Evolutionary conservation across 1,140 invertebrate species (phyloP).

Genomic region (Hetaerina americana): DNA sequence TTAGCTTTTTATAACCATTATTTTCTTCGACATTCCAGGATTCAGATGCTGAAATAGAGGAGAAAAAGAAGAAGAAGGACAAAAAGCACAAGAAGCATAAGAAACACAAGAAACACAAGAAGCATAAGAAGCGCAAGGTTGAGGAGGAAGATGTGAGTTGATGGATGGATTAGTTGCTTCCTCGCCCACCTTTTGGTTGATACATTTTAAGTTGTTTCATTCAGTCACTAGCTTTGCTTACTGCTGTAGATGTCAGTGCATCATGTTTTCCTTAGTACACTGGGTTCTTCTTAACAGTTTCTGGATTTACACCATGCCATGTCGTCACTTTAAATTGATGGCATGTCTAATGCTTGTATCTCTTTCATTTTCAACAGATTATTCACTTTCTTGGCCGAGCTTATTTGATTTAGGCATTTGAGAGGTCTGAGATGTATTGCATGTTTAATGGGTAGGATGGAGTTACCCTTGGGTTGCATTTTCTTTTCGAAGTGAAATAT

Average conservation of each 20-base stretch:
- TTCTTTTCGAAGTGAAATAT: no score
- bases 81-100: slow-evolving; percentile 44
- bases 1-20: no score
- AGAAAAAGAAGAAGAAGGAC: slow-evolving; percentile 48
- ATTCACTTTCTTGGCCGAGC: no score
- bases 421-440: no score
- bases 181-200: not conserved
- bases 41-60: slow-evolving; percentile 51
- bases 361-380: no score
- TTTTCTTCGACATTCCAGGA: no score
- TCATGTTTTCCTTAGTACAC: not conserved
- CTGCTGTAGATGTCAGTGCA: not conserved
- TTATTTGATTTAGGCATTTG: no score
- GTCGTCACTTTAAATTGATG: no score
- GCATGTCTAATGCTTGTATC: no score
- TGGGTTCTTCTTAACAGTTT: not conserved
- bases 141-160: slow-evolving; percentile 40
- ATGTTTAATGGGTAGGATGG: no score
- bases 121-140: slow-evolving; percentile 48
- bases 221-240: slow-evolving; percentile 5
- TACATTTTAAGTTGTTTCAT: not conserved
- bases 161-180: slow-evolving; percentile 3
- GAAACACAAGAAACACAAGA: slow-evolving; percentile 55
- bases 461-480: no score
- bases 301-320: not conserved